These are phyloP conservation scores for Atherinomorus stipes DNA, from an alignment of 2,113 vertebrate genomes.

Conservation along the genomic window DNA sequence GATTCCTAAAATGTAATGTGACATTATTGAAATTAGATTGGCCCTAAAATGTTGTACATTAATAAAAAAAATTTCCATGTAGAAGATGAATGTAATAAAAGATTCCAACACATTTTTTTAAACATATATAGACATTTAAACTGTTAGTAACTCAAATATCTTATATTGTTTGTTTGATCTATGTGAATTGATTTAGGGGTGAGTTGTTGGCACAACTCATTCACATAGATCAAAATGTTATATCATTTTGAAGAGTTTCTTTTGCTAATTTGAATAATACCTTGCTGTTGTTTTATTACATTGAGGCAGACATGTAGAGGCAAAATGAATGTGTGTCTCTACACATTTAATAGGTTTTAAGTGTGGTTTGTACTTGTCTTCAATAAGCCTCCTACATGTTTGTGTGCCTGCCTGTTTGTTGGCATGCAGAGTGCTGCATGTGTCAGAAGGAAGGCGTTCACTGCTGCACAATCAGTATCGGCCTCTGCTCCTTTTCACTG, in stretches of 20 bases:
- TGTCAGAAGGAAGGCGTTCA: constrained; percentile 39
- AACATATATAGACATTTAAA: no score
- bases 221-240: not conserved
- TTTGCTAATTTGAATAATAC: not conserved
- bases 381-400: constrained; percentile 22
- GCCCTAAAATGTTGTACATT: no score
- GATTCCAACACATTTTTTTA: no score
- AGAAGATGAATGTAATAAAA: no score
- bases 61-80: no score
- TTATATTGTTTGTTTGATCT: no score
- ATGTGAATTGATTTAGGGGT: no score
- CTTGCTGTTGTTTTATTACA: not conserved
- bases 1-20: no score
- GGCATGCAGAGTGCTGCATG: constrained; percentile 42
- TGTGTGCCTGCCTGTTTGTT: constrained; percentile 26
- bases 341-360: constrained; percentile 31
- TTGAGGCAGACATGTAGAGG: not conserved
- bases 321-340: not conserved
- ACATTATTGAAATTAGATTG: no score
- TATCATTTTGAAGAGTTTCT: not conserved
- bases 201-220: not conserved
- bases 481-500: constrained; percentile 72
- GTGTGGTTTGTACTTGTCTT: not conserved
- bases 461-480: constrained; percentile 59
- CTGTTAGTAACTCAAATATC: no score